Evolutionary conservation across 2,113 vertebrate genomes (phyloP).

Genomic region (Plecturocebus donacophilus): DNA sequence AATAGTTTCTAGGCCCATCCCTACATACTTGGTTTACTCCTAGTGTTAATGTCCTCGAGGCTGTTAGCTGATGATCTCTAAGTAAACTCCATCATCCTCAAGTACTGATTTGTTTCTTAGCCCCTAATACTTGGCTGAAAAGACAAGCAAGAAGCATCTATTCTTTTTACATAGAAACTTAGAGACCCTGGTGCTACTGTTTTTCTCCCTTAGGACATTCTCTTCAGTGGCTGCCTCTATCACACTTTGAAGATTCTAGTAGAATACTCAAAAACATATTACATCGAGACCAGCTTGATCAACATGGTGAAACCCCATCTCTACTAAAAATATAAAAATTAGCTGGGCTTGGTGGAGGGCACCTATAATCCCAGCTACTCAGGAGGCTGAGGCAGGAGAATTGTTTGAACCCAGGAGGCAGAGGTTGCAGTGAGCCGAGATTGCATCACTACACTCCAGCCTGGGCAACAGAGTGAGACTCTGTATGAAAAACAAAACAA

Average conservation of each 20-base stretch:
- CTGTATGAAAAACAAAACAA: too few species aligned
- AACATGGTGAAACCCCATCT: too few species aligned
- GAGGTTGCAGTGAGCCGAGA: too few species aligned
- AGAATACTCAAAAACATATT: neutral
- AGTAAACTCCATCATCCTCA: constrained; percentile 9
- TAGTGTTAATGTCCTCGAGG: neutral
- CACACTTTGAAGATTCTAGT: neutral
- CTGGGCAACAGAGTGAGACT: too few species aligned
- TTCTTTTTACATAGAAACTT: neutral
- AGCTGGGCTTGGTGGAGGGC: too few species aligned
- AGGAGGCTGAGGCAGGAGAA: too few species aligned
- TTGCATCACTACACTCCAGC: too few species aligned
- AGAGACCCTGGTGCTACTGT: neutral
- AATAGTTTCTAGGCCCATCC: neutral
- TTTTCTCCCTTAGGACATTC: neutral
- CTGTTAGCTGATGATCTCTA: neutral
- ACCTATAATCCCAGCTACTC: too few species aligned
- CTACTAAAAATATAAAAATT: too few species aligned
- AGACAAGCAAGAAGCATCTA: neutral
- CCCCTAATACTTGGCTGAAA: neutral
- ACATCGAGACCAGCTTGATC: too few species aligned
- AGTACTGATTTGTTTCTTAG: neutral
- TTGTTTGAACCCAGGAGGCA: too few species aligned
- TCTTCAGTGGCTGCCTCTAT: neutral
- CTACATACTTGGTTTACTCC: neutral